Evolutionary conservation across 2,113 vertebrate species (phyloP), one percentile per base, ranked within the genome.

Genomic region (Ctenomys sociabilis): DNA sequence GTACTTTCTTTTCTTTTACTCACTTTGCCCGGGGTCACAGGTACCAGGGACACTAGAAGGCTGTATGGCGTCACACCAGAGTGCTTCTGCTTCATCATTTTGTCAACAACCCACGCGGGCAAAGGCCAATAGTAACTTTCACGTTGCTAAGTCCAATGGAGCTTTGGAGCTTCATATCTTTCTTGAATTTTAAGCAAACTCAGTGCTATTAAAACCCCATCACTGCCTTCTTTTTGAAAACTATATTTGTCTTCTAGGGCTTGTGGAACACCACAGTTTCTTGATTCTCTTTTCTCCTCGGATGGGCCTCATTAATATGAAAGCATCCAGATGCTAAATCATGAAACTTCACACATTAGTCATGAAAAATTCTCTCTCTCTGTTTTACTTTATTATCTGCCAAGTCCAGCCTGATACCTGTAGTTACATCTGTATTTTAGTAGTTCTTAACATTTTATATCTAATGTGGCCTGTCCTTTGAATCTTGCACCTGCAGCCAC

Each of bases 131-230:
- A 0, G 14, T 63, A 63, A 85, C 35, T 37, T 85, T n/a, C n/a
- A 5, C 13, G 26, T 26, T 78, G 40, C 84, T 70, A 49, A 66
- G 28, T 28, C 61, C 73, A 66, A 0, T 35, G 75, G 32, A 64
- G 35, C 17, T 52, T 32, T 89, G 54, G 28, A 37, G 84, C 37
- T 59, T 43, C 45, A 78, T 7, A 6, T 87, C 45, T 66, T 75
- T 77, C 68, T 49, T 75, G 49, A 88, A 64, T 93, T 95, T 96
- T 81, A 78, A 72, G n/a, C 35, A 66, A 43, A 28, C n/a, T 52
- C 8, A n/a, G 66, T 24, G 9, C 16, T 78, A 35, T n/a, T 81
- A 26, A n/a, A n/a, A 17, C 81, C 7, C 14, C 5, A 8, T 22
- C 80, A 4, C 61, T 63, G 9, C 12, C 32, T 54, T 24, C 68